Evolutionary conservation across 2,797 vertebrate species (phyloP).

Genomic region (Cuniculus paca): DNA sequence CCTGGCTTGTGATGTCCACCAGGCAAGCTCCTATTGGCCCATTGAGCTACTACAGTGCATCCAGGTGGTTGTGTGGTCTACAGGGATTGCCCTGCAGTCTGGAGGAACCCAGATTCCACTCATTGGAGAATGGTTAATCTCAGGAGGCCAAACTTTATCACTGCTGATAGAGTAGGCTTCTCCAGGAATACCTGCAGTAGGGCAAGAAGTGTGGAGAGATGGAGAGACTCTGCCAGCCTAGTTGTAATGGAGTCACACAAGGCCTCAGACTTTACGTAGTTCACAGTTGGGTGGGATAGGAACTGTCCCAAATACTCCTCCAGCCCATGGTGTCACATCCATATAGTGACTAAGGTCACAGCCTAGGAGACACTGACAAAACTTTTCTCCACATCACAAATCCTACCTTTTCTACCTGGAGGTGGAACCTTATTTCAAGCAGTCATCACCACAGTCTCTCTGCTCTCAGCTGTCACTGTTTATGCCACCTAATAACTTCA

Average conservation of each 20-base stretch:
- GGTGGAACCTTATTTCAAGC: background rate
- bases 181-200: background rate
- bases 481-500: background rate
- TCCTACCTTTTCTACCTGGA: background rate
- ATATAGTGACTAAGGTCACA: background rate
- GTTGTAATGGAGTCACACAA: background rate
- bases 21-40: background rate
- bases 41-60: background rate
- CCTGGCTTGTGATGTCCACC: background rate
- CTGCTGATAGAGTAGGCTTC: background rate
- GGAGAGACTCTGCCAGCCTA: background rate
- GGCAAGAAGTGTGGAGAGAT: background rate
- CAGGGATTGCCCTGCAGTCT: background rate
- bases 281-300: background rate
- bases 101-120: background rate
- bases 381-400: background rate
- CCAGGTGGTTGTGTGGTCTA: background rate
- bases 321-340: background rate
- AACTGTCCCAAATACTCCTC: background rate
- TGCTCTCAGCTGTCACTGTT: background rate
- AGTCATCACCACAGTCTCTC: background rate
- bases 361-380: background rate
- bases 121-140: background rate
- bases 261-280: background rate
- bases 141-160: background rate